Evolutionary conservation across 2,113 vertebrate genomes (phyloP).

Genomic region (Seriola aureovittata): DNA sequence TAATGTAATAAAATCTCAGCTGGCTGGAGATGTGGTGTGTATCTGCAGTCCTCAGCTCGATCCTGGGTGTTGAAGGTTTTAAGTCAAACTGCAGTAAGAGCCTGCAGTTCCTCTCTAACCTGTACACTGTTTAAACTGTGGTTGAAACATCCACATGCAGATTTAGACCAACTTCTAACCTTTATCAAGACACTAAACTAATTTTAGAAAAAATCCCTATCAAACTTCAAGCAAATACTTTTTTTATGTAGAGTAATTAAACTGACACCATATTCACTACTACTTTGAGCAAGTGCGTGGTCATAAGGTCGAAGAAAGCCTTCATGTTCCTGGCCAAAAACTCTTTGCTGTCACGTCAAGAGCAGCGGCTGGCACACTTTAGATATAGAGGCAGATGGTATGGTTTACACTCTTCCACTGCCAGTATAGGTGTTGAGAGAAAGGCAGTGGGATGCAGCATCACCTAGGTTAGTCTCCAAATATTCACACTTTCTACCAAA

Average conservation of each 20-base stretch:
- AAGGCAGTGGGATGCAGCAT: neutral
- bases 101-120: neutral
- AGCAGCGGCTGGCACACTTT: neutral
- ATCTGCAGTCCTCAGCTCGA: neutral
- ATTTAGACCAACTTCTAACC: neutral
- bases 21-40: neutral
- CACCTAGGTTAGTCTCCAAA: neutral
- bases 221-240: neutral
- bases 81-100: neutral
- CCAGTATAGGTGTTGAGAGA: conserved; percentile 13
- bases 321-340: neutral
- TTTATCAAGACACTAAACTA: neutral
- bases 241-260: neutral
- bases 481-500: conserved; percentile 3
- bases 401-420: conserved; percentile 15
- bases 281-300: too few species aligned
- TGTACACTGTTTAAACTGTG: neutral
- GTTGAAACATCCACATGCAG: neutral
- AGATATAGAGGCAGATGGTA: conserved; percentile 21
- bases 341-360: neutral
- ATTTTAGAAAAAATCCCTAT: neutral
- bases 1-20: conserved; percentile 1
- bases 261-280: too few species aligned
- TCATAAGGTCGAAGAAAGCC: too few species aligned
- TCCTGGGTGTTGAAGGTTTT: too few species aligned